Conservation (phyloP, 1,140 invertebrate genomes). For the Drosophila ambigua region DNA sequence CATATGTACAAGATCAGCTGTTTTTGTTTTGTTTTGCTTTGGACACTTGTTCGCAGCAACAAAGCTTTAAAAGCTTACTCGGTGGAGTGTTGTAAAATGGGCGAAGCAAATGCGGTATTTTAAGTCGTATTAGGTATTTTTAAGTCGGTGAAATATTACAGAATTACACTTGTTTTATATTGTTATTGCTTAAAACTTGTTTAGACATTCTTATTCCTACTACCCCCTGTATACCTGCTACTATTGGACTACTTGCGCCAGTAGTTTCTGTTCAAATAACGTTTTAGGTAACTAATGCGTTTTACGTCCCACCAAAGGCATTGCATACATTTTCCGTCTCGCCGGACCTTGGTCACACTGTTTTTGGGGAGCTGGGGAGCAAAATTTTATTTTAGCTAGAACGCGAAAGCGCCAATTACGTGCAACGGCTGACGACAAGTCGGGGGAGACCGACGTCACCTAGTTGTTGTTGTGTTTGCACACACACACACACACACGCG, state of each 20-base stretch:
- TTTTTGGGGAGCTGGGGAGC: conserved; percentile 20
- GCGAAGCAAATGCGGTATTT: not conserved
- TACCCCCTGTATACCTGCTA: no score
- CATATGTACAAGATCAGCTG: conserved; percentile 53
- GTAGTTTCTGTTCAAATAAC: not conserved
- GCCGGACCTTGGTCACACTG: conserved; percentile 47
- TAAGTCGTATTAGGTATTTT: not conserved
- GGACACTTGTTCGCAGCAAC: conserved; percentile 63
- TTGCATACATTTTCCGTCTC: conserved; percentile 8
- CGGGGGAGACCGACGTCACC: conserved; percentile 21
- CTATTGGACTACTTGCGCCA: not conserved
- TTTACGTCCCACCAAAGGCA: no score
- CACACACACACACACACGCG: conserved; percentile 55
- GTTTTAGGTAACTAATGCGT: not conserved
- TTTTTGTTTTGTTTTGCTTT: conserved; percentile 76
- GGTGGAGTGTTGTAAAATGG: not conserved
- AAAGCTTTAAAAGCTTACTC: conserved; percentile 18
- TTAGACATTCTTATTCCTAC: no score
- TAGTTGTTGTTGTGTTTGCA: conserved; percentile 66
- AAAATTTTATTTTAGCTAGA: conserved; percentile 71
- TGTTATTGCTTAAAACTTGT: no score
- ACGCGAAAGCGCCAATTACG: conserved; percentile 66
- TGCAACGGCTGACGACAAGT: conserved; percentile 55
- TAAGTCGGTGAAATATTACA: no score
- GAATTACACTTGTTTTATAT: no score